Base-by-base conservation (phyloP, 2,797 vertebrate species). In the Amblyopsis hoosieri region DNA sequence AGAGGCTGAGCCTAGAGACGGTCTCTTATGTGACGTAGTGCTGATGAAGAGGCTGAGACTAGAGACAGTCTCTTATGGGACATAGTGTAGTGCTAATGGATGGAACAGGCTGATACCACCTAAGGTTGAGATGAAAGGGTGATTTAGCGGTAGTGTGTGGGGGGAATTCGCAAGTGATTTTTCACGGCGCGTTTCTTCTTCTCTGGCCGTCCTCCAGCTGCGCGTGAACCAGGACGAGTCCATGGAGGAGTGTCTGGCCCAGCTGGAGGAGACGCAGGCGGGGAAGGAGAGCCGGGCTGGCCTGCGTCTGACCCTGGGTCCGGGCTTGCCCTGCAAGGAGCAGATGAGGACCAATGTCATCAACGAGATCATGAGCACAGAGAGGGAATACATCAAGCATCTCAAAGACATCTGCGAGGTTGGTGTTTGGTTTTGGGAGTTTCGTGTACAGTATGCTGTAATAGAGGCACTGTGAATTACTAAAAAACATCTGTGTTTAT, bases 401-500 rank as follows among this genome's bases (percentile, higher is more conserved):
- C 91, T 98, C 73, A 96, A 96, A 19, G 96, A 99, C 87, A 98
- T 98, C 72, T 98, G 96, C 75, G 96, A 98, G 96, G 97, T 99
- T 82, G 84, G 63, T 47, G 5, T n/a, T 14, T 4, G 11, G 15
- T 42, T 10, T 15, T 9, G 13, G 23, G 23, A 23, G 23, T 23
- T 23, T 23, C 23, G 3, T 23, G 23, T 23, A 23, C 23, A 42
- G 37, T 7, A 42, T 42, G 37, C 6, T 42, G 37, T 9, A 42
- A 42, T 42, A 9, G 37, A 42, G 37, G 9, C 37, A 42, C 37
- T 42, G 37, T 7, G 37, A 42, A 42, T 42, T 42, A 42, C 37
- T 23, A 23, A 42, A 42, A 42, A 42, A 7, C 9, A 6, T 42
- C 37, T 42, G 4, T 42, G 37, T 42, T 42, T 7, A 7, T 7